A percentile compares a stretch with the other conserved stretches of the same genome.
phyloP scores from a whole-genome alignment of 2,797 vertebrate genomes.

The Sebastes miniatus region DNA sequence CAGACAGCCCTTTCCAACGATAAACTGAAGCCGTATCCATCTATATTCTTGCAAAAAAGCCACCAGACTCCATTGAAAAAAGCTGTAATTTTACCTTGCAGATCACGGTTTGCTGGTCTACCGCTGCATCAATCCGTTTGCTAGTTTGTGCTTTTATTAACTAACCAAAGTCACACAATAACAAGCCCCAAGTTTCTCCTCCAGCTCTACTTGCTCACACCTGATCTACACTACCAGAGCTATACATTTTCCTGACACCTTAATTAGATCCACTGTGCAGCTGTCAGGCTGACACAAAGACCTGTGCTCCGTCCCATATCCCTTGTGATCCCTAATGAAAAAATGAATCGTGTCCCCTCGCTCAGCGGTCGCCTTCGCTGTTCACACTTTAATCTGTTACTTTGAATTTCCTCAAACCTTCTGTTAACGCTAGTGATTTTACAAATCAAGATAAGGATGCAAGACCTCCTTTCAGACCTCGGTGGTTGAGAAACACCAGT shows the following conservation, averaged over 20 bases:
- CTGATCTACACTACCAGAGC: constrained; percentile 13
- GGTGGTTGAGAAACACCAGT: background rate
- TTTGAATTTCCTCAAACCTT: constrained; percentile 8
- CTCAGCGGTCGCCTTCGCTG: background rate
- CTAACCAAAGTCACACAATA: background rate
- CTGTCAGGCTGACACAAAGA: constrained; percentile 6
- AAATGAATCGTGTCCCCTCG: constrained; percentile 10
- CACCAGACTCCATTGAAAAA: too few relatives aligned
- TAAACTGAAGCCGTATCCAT: too few relatives aligned
- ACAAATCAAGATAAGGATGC: background rate
- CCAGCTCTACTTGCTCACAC: constrained; percentile 20
- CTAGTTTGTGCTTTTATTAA: background rate
- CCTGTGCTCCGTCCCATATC: constrained; percentile 1
- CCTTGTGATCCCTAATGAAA: constrained; percentile 19
- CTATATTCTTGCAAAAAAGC: too few relatives aligned
- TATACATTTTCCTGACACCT: constrained; percentile 38
- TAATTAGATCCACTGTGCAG: constrained; percentile 35
- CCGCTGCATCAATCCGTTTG: background rate
- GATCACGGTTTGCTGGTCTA: too few relatives aligned
- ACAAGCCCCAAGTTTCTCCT: constrained; percentile 1
- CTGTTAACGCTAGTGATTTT: background rate
- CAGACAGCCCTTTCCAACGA: too few relatives aligned
- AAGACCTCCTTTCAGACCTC: background rate
- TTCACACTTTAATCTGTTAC: background rate
- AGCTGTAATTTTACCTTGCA: too few relatives aligned